Evolutionary conservation across 1,140 invertebrate species (phyloP).

Genomic region (Glossosoma conforme): DNA sequence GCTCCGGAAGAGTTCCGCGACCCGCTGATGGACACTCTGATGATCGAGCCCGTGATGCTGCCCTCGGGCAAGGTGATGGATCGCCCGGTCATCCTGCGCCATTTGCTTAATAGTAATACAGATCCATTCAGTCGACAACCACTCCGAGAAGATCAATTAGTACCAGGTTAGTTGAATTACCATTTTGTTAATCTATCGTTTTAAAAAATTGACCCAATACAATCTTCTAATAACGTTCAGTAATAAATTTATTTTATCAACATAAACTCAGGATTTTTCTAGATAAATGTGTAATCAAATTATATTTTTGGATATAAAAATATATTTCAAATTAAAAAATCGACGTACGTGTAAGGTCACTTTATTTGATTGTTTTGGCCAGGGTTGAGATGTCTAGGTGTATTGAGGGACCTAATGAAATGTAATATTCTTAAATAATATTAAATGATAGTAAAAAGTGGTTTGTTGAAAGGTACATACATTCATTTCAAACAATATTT

Average conservation of each 20-base stretch:
- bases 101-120: conserved; percentile 92
- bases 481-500: too few species aligned
- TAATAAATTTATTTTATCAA: background rate
- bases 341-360: too few species aligned
- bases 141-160: conserved; percentile 82
- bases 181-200: background rate
- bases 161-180: conserved; percentile 63
- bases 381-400: too few species aligned
- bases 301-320: too few species aligned
- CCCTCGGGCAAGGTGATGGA: conserved; percentile 96
- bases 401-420: too few species aligned
- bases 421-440: too few species aligned
- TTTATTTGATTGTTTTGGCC: too few species aligned
- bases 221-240: background rate
- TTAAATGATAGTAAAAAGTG: too few species aligned
- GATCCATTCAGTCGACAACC: conserved; percentile 97
- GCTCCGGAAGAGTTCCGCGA: conserved; percentile 97
- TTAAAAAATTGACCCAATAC: background rate
- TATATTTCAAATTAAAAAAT: too few species aligned
- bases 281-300: conserved; percentile 1
- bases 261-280: conserved; percentile 1
- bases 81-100: conserved; percentile 85
- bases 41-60: conserved; percentile 92
- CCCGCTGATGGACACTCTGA: conserved; percentile 95
- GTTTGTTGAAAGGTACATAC: too few species aligned